Conservation (phyloP, 2,113 vertebrate genomes). For the Ictalurus punctatus region DNA sequence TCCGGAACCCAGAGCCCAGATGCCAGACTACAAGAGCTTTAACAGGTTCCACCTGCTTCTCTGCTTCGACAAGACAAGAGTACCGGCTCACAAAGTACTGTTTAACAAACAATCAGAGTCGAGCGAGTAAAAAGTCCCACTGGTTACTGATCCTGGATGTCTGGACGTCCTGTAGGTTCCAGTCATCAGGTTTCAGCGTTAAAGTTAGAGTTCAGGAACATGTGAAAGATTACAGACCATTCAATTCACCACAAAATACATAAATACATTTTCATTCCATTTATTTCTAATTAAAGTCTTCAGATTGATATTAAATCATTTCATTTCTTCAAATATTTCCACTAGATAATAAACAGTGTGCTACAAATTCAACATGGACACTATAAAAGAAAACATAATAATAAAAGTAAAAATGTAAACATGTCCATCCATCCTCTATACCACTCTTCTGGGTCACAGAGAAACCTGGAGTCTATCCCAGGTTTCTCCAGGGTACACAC, state of each 20-base stretch:
- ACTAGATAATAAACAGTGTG: too few relatives aligned
- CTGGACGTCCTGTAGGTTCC: neutral
- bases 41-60: constrained; percentile 81
- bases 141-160: neutral
- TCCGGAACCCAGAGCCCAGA: constrained; percentile 76
- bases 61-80: neutral
- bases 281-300: neutral
- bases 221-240: neutral
- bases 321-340: neutral
- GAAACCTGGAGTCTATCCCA: too few relatives aligned
- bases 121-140: neutral
- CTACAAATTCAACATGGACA: neutral
- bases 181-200: neutral
- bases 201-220: neutral
- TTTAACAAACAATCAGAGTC: neutral
- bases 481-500: too few relatives aligned
- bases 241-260: neutral
- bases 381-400: neutral
- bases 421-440: too few relatives aligned
- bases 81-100: neutral
- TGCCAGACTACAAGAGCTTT: constrained; percentile 89
- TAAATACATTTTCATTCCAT: neutral
- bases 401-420: neutral
- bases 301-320: neutral
- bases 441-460: too few relatives aligned